phyloP scores from a whole-genome alignment of 2,888 invertebrate genomes.

The Minunthozetes semirufus region DNA sequence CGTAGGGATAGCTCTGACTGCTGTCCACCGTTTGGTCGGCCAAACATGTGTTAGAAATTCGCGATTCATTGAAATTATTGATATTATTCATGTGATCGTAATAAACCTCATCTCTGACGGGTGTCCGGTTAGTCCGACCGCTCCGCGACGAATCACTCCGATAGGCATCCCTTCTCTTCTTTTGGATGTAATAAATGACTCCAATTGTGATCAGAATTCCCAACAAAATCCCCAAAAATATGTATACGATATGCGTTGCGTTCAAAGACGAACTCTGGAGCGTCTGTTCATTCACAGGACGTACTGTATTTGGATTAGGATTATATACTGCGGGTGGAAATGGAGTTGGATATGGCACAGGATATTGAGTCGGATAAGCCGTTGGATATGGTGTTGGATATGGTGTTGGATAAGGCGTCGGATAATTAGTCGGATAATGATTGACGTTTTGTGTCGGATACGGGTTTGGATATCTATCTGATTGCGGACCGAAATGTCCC shows the following conservation, averaged over 20 bases:
- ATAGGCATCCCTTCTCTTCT: neutral
- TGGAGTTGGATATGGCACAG: neutral
- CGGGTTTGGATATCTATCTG: no score
- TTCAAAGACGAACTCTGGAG: neutral
- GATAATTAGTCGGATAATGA: neutral
- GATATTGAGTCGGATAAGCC: neutral
- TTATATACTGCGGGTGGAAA: neutral
- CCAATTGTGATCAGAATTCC: slow-evolving; percentile 19
- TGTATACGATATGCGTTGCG: neutral
- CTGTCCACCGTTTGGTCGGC: neutral
- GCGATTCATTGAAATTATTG: neutral
- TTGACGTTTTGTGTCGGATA: no score
- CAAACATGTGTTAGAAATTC: neutral
- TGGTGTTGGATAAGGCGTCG: neutral
- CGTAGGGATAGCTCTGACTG: slow-evolving; percentile 15
- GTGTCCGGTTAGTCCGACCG: neutral
- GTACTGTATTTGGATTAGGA: neutral
- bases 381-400: neutral
- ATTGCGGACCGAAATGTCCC: no score
- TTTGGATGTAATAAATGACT: slow-evolving; percentile 16
- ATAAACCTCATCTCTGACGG: neutral
- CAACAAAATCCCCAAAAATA: slow-evolving; percentile 9
- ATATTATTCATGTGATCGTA: slow-evolving; percentile 1
- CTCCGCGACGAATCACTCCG: neutral
- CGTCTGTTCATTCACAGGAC: neutral